phyloP scores from a whole-genome alignment of 2,113 vertebrate genomes.

The Mastomys natalensis region DNA sequence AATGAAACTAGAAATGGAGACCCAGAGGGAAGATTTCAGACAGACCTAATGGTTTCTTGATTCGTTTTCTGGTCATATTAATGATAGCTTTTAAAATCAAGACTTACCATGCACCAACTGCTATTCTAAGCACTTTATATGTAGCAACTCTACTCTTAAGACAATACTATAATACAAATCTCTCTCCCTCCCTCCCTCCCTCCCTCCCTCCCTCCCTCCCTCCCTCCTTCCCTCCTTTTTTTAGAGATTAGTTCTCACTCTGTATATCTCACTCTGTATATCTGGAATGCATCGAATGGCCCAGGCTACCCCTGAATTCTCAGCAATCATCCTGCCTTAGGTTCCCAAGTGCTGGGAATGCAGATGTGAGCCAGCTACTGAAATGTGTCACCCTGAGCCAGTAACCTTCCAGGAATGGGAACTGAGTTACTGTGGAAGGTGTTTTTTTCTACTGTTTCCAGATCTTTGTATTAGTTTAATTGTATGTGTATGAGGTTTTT shows the following conservation, averaged over 20 bases:
- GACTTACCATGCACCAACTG: not conserved
- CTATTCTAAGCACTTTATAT: not conserved
- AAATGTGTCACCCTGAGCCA: not conserved
- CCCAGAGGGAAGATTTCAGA: conserved; percentile 6
- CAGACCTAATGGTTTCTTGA: not conserved
- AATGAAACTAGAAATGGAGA: conserved; percentile 28
- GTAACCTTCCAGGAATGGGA: not conserved
- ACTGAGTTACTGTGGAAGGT: not conserved
- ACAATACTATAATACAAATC: not conserved
- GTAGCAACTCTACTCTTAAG: not conserved
- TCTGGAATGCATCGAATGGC: not conserved
- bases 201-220: too few relatives aligned
- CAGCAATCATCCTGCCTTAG: not conserved
- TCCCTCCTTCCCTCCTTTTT: not conserved
- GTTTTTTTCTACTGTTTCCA: not conserved
- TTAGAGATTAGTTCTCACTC: not conserved
- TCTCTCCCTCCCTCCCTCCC: not conserved
- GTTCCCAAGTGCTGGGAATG: not conserved
- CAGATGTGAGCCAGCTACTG: not conserved
- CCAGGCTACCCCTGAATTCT: not conserved
- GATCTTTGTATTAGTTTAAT: not conserved
- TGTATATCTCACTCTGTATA: not conserved
- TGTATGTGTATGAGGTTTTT: not conserved
- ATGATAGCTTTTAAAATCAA: conserved; percentile 30
- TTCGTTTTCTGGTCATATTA: conserved; percentile 23